Evolutionary conservation across 2,113 vertebrate genomes (phyloP), one percentile per base, ranked within the genome.

Genomic region (Ptilonorhynchus violaceus): DNA sequence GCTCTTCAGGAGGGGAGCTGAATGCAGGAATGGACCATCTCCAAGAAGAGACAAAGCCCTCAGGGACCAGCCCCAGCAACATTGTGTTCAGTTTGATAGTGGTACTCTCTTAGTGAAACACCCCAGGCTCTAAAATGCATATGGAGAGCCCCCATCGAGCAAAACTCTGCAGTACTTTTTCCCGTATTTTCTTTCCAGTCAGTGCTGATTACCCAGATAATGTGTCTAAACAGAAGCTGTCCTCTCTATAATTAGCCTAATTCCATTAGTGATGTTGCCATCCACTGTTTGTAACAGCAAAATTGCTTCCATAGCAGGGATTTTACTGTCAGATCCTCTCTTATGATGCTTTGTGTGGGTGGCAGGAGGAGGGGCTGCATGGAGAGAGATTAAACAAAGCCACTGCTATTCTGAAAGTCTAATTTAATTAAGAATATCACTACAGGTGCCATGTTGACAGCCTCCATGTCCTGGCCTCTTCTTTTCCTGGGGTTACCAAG

Each of bases 191-290:
- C 96, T 96, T 96, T 96, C 96, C 97, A 97, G 97, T 96, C 97
- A 93, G 70, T 97, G 96, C 96, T 96, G 97, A 97, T 97, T 97
- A 97, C 94, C 95, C 96, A 97, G 97, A 97, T 96, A 97, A 97
- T 96, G 95, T 97, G 97, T 97, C 97, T 97, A 97, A 97, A 97
- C 97, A 97, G 97, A 97, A 97, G 97, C 97, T 97, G 97, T 96
- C 97, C 96, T 97, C 97, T 97, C 97, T 97, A 97, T 97, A 97
- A 97, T 97, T 97, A 97, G 96, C 97, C 96, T 97, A 97, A 97
- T 97, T 97, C 96, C 97, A 97, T 97, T 97, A 97, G 97, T 95
- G 96, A 97, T 97, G 97, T 97, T 97, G 97, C 97, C 96, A 97
- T 97, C 97, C 97, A 92, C 95, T 96, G 97, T 97, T 97, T 97